Base-by-base conservation (phyloP, 2,113 vertebrate genomes). In the Oxyura jamaicensis region DNA sequence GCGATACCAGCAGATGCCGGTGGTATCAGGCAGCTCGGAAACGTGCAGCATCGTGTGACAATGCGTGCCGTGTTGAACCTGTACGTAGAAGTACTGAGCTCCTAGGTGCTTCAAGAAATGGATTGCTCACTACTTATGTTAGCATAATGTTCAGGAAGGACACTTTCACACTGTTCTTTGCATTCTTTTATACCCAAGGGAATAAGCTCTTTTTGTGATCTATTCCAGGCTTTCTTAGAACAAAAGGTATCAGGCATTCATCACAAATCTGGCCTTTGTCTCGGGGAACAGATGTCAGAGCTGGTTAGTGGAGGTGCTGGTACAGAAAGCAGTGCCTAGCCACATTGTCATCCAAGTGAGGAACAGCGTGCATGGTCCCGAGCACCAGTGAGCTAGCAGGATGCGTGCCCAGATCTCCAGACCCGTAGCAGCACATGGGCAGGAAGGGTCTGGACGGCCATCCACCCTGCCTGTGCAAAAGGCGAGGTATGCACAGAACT, bases 61-160 rank as follows among this genome's bases (percentile, higher is more conserved):
- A 39, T 2, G 0, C 12, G 65, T 31, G 21, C 46, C 58, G 41
- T 14, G 16, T 75, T 86, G 77, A 83, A 46, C 20, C 60, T 44
- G 71, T 16, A 46, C 55, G 25, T 31, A 58, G 75, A 85, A 87
- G 91, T 42, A 58, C 36, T 8, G 41, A 87, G 67, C 75, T 87
- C 36, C 0, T 3, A 36, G 17, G 20, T 42, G 33, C 63, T 66
- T 62, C 25, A 59, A 83, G 71, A 73, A 85, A 42, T 5, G 13
- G 29, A 8, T 63, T 79, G 66, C 80, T 94, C 85, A 94, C 95
- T 93, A 91, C 92, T 96, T 58, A 90, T 90, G 53, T 69, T 76
- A 90, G 25, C 50, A 31, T 42, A 77, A 62, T 0, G 0, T 66
- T 83, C 76, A 58, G 86, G 22, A 67, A 76, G 80, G 63, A 69